These are phyloP conservation scores for Coregonus ussuriensis DNA, from an alignment of 2,797 vertebrate genomes.

Conservation along the genomic window DNA sequence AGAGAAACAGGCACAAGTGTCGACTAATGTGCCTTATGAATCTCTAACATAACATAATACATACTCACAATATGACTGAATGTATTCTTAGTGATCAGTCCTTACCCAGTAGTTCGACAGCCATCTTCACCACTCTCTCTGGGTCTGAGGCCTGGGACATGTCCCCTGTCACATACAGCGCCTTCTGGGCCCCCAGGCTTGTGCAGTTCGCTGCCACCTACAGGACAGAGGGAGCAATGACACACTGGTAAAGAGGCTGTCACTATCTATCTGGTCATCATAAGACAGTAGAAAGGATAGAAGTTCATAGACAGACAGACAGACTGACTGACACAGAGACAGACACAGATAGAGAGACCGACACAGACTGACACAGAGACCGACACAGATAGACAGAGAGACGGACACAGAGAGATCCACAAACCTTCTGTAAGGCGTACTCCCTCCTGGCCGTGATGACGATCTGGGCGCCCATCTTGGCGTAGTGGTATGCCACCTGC, in stretches of 20 bases:
- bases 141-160: conserved; percentile 61
- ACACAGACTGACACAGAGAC: no score
- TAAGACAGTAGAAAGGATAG: no score
- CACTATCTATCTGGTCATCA: no score
- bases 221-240: conserved; percentile 22
- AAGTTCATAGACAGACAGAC: no score
- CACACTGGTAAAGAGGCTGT: neutral
- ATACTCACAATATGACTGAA: neutral
- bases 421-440: conserved; percentile 71
- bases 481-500: conserved; percentile 81
- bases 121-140: conserved; percentile 60
- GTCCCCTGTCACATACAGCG: conserved; percentile 62
- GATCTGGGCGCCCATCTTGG: conserved; percentile 72
- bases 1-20: neutral
- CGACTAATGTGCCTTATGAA: neutral
- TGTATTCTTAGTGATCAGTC: neutral
- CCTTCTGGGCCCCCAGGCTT: conserved; percentile 62
- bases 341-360: no score
- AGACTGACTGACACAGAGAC: no score
- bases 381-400: no score
- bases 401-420: conserved; percentile 5
- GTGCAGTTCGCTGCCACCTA: conserved; percentile 70
- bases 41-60: neutral
- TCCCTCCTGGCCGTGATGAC: conserved; percentile 76
- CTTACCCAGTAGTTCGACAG: neutral